Evolutionary conservation across 53 echinoderm and acorn worm genomes (phyloP).

Genomic region (Paracentrotus lividus): DNA sequence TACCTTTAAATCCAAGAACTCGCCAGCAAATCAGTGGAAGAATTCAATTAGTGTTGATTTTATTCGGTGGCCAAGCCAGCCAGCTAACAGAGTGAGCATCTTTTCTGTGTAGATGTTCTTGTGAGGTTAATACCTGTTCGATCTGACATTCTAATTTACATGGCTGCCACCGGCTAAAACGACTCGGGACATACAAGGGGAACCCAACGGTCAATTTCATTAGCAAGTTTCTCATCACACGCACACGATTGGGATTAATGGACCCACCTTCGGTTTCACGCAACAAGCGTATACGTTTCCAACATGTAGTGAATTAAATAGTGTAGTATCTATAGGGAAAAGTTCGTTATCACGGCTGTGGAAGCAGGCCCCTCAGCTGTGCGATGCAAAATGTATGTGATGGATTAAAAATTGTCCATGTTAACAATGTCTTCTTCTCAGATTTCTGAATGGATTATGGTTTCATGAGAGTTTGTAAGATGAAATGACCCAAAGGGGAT

Average conservation of each 20-base stretch:
- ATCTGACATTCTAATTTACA: slow-evolving; percentile 64
- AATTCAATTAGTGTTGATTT: slow-evolving; percentile 70
- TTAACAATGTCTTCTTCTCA: background rate
- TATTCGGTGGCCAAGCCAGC: background rate
- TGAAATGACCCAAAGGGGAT: background rate
- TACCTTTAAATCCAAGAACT: slow-evolving; percentile 35
- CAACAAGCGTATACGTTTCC: slow-evolving; percentile 3
- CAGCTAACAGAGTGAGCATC: slow-evolving; percentile 11
- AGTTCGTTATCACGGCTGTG: background rate
- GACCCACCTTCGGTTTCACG: slow-evolving; percentile 36
- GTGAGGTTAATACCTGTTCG: slow-evolving; percentile 38
- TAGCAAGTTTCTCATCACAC: slow-evolving; percentile 29
- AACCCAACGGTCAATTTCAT: slow-evolving; percentile 58
- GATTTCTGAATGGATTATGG: background rate
- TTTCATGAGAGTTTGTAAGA: background rate
- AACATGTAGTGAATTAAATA: background rate
- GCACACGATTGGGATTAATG: slow-evolving; percentile 8
- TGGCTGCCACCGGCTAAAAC: slow-evolving; percentile 30
- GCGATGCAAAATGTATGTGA: background rate
- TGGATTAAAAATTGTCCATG: background rate
- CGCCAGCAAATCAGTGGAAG: slow-evolving; percentile 10
- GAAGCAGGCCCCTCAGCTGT: background rate
- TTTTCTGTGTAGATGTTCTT: background rate
- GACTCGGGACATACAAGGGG: slow-evolving; percentile 17
- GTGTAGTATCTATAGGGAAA: too few relatives aligned